A percentile compares a stretch with the other conserved stretches of the same genome.
Conservation (phyloP, 2,888 invertebrate species). For the Limnephilus auricula region DNA sequence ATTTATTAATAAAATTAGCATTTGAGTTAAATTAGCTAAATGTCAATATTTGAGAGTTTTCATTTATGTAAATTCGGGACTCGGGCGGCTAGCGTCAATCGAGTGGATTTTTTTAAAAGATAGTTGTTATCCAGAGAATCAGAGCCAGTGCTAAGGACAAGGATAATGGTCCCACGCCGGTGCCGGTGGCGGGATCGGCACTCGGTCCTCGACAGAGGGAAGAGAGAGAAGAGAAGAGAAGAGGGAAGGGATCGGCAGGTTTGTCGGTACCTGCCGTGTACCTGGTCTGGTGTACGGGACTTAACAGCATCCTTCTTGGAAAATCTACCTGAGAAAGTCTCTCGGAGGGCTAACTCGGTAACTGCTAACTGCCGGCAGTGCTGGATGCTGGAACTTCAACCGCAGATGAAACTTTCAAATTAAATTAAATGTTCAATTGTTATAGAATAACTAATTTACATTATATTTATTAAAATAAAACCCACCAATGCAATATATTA, state of each 20-base stretch:
- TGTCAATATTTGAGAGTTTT: not conserved
- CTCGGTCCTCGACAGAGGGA: no score
- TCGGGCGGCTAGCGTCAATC: not conserved
- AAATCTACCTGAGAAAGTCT: slow-evolving; percentile 22
- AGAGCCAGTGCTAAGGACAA: not conserved
- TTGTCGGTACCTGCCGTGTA: no score
- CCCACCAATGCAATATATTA: no score
- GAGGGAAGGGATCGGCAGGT: no score
- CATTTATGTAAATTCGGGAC: not conserved
- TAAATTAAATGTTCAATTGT: no score
- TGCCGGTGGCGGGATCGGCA: not conserved
- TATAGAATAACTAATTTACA: no score
- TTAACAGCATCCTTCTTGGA: slow-evolving; percentile 26
- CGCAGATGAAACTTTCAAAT: not conserved
- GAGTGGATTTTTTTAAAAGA: not conserved
- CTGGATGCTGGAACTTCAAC: slow-evolving; percentile 8
- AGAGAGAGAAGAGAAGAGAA: no score
- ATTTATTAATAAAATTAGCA: not conserved
- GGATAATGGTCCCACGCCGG: slow-evolving; percentile 36
- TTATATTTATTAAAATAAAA: no score
- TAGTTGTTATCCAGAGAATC: not conserved
- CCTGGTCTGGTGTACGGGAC: not conserved
- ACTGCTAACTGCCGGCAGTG: not conserved
- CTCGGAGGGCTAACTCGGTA: not conserved
- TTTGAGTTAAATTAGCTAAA: not conserved